Base-by-base conservation (phyloP, 2,888 invertebrate genomes). In the Achlya flavicornis region DNA sequence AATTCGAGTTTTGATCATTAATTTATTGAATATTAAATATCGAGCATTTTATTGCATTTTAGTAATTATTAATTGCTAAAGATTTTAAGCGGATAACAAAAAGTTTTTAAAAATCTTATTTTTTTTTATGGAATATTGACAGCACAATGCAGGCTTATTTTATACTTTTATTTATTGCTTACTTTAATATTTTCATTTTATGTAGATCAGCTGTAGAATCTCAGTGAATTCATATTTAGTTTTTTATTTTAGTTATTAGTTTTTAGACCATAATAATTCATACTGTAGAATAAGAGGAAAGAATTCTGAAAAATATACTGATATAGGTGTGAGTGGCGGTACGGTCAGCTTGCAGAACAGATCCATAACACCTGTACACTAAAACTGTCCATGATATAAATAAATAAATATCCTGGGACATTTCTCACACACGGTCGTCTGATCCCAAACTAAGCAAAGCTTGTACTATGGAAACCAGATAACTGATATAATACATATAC, bases 131-230 rank as follows among this genome's bases (percentile, higher is more conserved):
- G 12, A 43, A 68, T 71, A 67, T 76, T 78, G 65, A 80, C 79
- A 84, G 84, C 83, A 85, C 87, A 86, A 86, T 84, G 84, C 83
- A 84, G 81, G 78, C 73, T 81, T 80, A 76, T 73, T 77, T 75
- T 73, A 70, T 57, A 19, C 53, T 58, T 59, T 58, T 63, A 64
- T 59, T 58, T 63, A 64, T 71, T 75, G 63, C 64, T 74, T 79
- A 81, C 76, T 74, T 62, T 77, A 77, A 78, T 74, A 71, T 76
- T 73, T 71, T 64, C 58, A 61, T 48, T 33, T 19, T 62, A 72
- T 72, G 73, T 86, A 86, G 84, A 82, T 81, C 78, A 76, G 74
- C 66, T 78, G 77, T 89, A 86, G 90, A 91, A 91, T 91, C 91
- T 91, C 91, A 88, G 71, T 79, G 80, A 68, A 73, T 74, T 81